phyloP scores from a whole-genome alignment of 2,113 vertebrate genomes.

The Phyllostomus discolor region DNA sequence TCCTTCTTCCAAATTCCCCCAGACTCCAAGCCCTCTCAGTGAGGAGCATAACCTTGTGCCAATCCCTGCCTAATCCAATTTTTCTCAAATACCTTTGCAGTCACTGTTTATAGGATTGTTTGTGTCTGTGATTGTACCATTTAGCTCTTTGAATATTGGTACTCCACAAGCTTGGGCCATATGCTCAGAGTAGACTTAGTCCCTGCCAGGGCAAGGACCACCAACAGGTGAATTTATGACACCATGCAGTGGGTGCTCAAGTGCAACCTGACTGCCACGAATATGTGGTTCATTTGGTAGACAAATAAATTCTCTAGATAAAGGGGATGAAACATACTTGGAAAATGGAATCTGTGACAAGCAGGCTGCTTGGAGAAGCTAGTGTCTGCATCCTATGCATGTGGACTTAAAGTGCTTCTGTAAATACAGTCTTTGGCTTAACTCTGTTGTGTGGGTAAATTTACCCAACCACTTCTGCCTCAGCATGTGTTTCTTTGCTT shows the following conservation, averaged over 20 bases:
- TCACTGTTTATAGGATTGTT: not conserved
- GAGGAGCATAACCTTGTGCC: not conserved
- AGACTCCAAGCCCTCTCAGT: not conserved
- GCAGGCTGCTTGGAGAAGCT: not conserved
- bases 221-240: not conserved
- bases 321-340: not conserved
- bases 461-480: not conserved
- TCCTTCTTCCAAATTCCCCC: not conserved
- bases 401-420: not conserved
- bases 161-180: not conserved
- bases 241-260: accelerated
- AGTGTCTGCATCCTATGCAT: not conserved
- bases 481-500: not conserved
- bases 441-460: not conserved
- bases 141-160: not conserved
- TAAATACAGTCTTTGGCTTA: not conserved
- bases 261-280: not conserved
- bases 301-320: not conserved
- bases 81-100: not conserved
- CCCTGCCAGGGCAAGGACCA: not conserved
- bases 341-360: not conserved
- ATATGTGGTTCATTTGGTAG: not conserved
- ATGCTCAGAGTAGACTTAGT: not conserved
- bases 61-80: not conserved
- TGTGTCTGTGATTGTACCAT: not conserved